Base-by-base conservation (phyloP, 2,797 vertebrate genomes). In the Nyctibius grandis region DNA sequence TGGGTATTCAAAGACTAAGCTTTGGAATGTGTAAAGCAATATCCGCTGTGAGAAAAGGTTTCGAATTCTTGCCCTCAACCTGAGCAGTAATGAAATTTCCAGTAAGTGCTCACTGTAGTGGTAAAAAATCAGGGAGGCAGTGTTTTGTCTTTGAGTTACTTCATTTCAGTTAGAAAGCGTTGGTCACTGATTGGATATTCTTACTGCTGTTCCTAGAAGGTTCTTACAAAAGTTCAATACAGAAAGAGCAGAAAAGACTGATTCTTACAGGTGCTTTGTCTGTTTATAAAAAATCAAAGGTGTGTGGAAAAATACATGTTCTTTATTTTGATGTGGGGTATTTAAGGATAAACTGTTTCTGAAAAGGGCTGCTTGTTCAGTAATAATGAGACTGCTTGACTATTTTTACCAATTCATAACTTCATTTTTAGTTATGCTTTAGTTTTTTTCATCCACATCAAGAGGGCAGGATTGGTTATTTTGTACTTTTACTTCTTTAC, bases 71-170 rank as follows among this genome's bases (percentile, higher is more conserved):
- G 51, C 77, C 83, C 51, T 85, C 8, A 9, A 44, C 15, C 44
- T 79, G 51, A 84, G 63, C 74, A 90, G 17, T 91, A 88, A 93
- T 94, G 74, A 89, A 79, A 91, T 95, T 93, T 95, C 79, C 73
- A 85, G 59, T 56, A 78, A 82, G 47, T 3, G 3, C 22, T 91
- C 74, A 20, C 48, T 76, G 13, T 82, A 61, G 45, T 70, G 48
- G 23, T 53, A 38, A 57, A 87, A 67, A 45, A 28, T 54, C 56
- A 63, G 51, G 70, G 73, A 68, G 53, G 36, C 72, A 78, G 33
- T 33, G 25, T 89, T 84, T 74, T 78, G 42, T 57, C 70, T 34
- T 23, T 34, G 34, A 78, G 33, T 36, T 70, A 21, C 57, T 72
- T 85, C 45, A 11, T 33, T 63, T 44, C 26, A 20, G 38, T 50